phyloP scores from a whole-genome alignment of 2,797 vertebrate species.

The Rousettus madagascariensis region DNA sequence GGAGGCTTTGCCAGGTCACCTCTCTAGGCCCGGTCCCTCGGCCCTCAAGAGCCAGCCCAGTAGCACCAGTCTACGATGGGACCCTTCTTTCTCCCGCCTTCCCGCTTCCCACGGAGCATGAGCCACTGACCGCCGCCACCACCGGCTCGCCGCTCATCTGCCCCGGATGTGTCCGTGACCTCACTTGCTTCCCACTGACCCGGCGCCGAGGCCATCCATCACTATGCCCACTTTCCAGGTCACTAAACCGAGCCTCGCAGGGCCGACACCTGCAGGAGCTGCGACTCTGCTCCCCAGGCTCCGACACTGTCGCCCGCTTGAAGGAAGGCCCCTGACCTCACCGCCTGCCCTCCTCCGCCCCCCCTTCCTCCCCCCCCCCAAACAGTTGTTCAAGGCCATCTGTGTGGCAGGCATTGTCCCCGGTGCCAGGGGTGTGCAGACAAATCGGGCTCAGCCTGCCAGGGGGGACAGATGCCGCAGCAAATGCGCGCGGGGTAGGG shows the following conservation, averaged over 20 bases:
- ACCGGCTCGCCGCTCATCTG: accelerated
- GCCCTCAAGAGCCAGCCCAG: background rate
- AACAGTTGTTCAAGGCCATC: conserved; percentile 39
- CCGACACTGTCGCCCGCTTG: background rate
- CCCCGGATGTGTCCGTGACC: accelerated
- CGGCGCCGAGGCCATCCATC: accelerated
- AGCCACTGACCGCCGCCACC: background rate
- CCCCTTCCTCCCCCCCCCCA: background rate
- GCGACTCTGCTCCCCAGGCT: background rate
- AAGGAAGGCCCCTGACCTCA: background rate
- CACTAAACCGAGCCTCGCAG: background rate
- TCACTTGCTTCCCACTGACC: accelerated
- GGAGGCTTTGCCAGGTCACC: background rate
- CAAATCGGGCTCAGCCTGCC: background rate
- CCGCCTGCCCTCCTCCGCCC: accelerated
- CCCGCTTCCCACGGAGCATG: background rate
- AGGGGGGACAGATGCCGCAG: conserved; percentile 32
- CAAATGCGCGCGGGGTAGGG: background rate
- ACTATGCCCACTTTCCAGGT: background rate
- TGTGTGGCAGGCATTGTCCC: conserved; percentile 56
- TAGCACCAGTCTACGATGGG: background rate
- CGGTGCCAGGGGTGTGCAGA: background rate
- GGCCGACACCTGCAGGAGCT: accelerated
- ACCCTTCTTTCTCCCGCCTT: accelerated
- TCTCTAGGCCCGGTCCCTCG: background rate